Evolutionary conservation across 2,888 invertebrate species (phyloP).

Genomic region (Campaea margaritaria): DNA sequence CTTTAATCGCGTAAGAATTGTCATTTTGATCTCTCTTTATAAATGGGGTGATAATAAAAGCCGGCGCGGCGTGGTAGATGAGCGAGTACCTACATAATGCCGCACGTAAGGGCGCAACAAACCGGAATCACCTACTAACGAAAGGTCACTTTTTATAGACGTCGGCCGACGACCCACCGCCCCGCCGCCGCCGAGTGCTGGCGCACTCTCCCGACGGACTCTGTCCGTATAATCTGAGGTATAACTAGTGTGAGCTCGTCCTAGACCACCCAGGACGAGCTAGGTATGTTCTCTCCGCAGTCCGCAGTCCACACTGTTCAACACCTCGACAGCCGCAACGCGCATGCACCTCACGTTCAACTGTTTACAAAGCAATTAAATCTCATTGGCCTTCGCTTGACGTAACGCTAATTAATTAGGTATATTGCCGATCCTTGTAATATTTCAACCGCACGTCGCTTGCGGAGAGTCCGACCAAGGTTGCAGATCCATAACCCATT

Average conservation of each 20-base stretch:
- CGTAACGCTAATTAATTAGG: neutral
- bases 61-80: neutral
- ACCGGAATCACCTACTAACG: neutral
- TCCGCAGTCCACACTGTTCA: no score
- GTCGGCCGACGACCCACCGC: no score
- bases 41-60: no score
- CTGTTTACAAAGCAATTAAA: no score
- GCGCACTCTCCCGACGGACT: no score
- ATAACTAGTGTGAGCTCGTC: no score
- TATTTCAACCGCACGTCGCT: neutral
- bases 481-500: neutral
- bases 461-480: neutral
- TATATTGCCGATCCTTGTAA: neutral
- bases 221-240: no score
- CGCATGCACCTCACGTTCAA: no score
- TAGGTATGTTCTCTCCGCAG: no score
- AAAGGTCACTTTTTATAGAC: conserved; percentile 1
- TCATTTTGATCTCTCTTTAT: neutral
- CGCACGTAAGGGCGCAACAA: neutral
- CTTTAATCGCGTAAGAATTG: neutral
- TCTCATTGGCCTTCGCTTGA: neutral
- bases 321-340: no score
- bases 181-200: no score
- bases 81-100: neutral
- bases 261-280: no score